Evolutionary conservation across 2,113 vertebrate genomes (phyloP).

Genomic region (Caloenas nicobarica): DNA sequence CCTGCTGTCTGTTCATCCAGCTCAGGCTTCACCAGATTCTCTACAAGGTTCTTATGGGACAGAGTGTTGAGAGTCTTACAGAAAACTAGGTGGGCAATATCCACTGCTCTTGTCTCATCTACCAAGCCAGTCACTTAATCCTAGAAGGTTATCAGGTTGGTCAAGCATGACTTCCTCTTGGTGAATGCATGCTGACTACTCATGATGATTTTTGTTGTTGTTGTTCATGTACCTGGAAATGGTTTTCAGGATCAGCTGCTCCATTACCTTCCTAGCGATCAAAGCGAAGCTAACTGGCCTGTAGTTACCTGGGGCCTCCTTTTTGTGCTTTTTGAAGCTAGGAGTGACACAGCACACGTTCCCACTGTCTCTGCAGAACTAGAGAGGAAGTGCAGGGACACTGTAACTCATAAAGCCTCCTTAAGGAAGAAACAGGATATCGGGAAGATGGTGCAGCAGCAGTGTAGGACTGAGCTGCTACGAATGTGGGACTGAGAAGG

Average conservation of each 20-base stretch:
- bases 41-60: background rate
- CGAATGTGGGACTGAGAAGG: background rate
- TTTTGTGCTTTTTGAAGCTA: background rate
- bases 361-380: background rate
- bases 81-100: background rate
- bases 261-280: background rate
- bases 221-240: background rate
- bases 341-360: background rate
- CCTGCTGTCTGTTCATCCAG: background rate
- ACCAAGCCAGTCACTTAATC: background rate
- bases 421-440: background rate
- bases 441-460: background rate
- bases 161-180: background rate
- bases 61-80: too few relatives aligned
- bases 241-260: background rate
- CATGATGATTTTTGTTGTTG: background rate
- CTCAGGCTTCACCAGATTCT: background rate
- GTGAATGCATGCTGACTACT: too few relatives aligned
- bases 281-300: background rate
- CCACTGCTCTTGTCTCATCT: background rate
- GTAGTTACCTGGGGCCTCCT: background rate
- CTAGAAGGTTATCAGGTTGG: background rate
- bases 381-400: background rate
- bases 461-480: background rate
- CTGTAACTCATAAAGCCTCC: background rate